Evolutionary conservation across 1,140 invertebrate species (phyloP).

Genomic region (Bombyx mandarina): DNA sequence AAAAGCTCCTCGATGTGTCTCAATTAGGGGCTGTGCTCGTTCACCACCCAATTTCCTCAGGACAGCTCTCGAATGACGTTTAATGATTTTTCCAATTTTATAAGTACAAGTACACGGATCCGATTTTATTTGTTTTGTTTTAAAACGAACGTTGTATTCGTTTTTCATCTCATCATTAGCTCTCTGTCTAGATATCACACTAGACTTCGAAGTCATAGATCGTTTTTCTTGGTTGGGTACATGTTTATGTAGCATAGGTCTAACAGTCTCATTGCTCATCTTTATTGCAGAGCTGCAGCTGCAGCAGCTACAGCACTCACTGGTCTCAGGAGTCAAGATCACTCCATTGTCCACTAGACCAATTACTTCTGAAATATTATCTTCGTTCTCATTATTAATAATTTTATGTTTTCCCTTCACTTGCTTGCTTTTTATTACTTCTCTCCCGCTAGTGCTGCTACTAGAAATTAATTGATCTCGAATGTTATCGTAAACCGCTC

Average conservation of each 20-base stretch:
- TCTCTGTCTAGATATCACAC: constrained; percentile 6
- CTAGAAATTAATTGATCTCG: constrained; percentile 29
- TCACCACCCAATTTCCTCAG: background rate
- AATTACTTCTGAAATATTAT: constrained; percentile 24
- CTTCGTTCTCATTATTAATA: constrained; percentile 11
- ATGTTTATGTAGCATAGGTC: constrained; percentile 5
- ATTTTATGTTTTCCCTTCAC: background rate
- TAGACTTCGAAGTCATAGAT: constrained; percentile 7
- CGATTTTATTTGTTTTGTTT: constrained; percentile 32
- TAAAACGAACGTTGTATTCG: constrained; percentile 20
- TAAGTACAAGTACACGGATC: constrained; percentile 41
- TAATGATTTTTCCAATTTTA: constrained; percentile 22
- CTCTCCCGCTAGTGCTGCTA: constrained; percentile 23
- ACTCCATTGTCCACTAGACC: constrained; percentile 33
- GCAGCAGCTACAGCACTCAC: constrained; percentile 38
- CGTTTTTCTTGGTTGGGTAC: constrained; percentile 4
- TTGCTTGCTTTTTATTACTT: constrained; percentile 18
- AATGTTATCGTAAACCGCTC: constrained; percentile 37
- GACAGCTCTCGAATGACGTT: constrained; percentile 11
- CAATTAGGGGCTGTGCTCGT: constrained; percentile 5
- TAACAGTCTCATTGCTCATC: background rate
- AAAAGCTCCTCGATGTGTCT: constrained; percentile 2
- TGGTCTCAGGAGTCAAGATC: constrained; percentile 19
- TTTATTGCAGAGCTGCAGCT: constrained; percentile 19
- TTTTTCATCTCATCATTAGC: constrained; percentile 9